Base-by-base conservation (phyloP, 2,888 invertebrate species). In the Hirtodrosophila histrioides region DNA sequence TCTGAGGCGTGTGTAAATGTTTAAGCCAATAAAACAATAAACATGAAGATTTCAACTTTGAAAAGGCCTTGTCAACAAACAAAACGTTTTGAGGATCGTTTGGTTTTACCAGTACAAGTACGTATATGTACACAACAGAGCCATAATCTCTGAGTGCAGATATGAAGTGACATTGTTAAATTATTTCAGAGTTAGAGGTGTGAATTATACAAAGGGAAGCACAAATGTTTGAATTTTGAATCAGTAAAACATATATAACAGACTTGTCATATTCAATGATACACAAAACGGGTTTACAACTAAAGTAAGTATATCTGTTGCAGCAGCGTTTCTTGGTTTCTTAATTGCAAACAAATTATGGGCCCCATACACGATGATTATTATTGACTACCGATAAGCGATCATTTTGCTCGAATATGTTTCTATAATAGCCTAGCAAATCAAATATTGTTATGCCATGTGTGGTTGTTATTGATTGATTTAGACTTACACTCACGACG, bases 301-400 rank as follows among this genome's bases (percentile, higher is more conserved):
- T 31, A 1, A 31, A 4, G 6, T 27, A 31, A 4, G 6, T 27
- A 27, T 48, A 48, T 35, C 8, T 23, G 36, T 11, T 24, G 36
- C 37, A 41, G 54, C 37, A 43, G 37, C 41, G 61, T 55, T 50
- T 53, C 29, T 40, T 53, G 11, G 1, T 23, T 36, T 31, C 55
- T 56, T 49, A 35, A 27, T 44, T 64, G 41, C 36, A 75, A 65
- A 73, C 76, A 24, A 75, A 66, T 70, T 70, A 36, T 31, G 31
- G 7, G 6, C 8, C 31, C 7, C 9, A 31, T 31, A 8, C 3
- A 31, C 31, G 31, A 31, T 9, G 8, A 8, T 31, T 9, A 31
- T 31, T 5, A 27, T 4, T 27, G 3, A 17, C 17, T 2, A 17
- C 17, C 1, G 17, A 17, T 17, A 17, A 17, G 17, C 17, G 17